These are phyloP conservation scores for Nebria salina DNA, from an alignment of 2,888 invertebrate species.

Conservation along the genomic window DNA sequence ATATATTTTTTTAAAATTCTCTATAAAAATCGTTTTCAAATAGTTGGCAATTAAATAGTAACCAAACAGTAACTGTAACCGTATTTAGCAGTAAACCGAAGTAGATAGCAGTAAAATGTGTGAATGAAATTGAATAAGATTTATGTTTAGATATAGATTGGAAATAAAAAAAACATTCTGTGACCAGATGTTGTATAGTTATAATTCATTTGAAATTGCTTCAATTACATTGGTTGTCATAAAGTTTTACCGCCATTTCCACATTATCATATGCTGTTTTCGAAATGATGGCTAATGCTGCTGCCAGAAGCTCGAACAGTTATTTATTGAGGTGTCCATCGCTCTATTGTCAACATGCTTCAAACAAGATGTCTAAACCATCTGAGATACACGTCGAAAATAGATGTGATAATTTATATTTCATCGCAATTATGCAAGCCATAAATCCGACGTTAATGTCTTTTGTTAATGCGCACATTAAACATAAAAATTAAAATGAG, in stretches of 20 bases:
- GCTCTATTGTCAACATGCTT: background rate
- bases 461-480: conserved; percentile 14
- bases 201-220: conserved; percentile 1
- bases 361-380: background rate
- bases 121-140: background rate
- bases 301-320: background rate
- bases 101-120: background rate
- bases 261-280: background rate
- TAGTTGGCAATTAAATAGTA: background rate
- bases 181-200: background rate
- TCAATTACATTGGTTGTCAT: background rate
- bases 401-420: conserved; percentile 15
- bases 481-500: conserved; percentile 12
- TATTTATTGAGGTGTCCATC: background rate
- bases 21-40: background rate
- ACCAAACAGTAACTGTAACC: background rate
- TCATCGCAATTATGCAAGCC: conserved; percentile 5
- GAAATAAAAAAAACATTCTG: background rate
- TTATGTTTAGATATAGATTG: conserved; percentile 1
- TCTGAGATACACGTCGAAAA: background rate
- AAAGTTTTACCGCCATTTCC: background rate
- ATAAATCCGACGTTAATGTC: conserved; percentile 14
- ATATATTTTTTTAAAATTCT: too few relatives aligned
- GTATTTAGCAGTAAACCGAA: background rate
- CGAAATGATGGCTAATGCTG: background rate